A percentile compares a stretch with the other conserved stretches of the same genome.
Conservation (phyloP, 2,113 vertebrate species). For the Eptatretus burgeri region DNA sequence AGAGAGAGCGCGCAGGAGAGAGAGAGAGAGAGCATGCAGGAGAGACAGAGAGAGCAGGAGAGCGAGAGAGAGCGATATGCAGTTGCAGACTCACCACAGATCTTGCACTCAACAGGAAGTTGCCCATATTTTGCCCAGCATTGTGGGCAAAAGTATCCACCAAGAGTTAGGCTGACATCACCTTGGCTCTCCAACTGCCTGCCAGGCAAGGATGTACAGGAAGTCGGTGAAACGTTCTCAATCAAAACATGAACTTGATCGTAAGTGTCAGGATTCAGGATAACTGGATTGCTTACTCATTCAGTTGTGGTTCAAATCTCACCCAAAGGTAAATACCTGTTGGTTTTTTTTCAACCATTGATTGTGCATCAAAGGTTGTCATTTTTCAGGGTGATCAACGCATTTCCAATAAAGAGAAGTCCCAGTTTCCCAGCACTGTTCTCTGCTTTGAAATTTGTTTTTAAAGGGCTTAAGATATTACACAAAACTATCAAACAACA, state of each 20-base stretch:
- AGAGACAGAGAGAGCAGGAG: background rate
- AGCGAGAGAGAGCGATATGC: background rate
- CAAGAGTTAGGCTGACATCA: slow-evolving; percentile 36
- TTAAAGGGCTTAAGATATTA: too few relatives aligned
- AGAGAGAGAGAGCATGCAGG: background rate
- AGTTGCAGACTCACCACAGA: slow-evolving; percentile 33
- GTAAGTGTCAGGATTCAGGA: too few relatives aligned
- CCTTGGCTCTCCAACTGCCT: slow-evolving; percentile 49
- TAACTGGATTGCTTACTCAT: too few relatives aligned
- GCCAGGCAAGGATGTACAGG: background rate
- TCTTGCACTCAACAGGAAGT: slow-evolving; percentile 85
- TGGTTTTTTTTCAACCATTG: background rate
- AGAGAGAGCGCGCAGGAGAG: background rate
- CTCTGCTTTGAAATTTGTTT: too few relatives aligned
- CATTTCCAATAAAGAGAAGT: too few relatives aligned
- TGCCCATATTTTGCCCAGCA: slow-evolving; percentile 72
- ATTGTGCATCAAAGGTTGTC: background rate
- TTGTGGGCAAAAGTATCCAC: slow-evolving; percentile 80
- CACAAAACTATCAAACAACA: too few relatives aligned
- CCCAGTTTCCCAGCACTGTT: too few relatives aligned
- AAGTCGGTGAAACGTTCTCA: slow-evolving; percentile 2
- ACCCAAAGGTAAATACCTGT: background rate
- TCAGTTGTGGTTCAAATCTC: background rate
- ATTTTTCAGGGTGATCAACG: too few relatives aligned
- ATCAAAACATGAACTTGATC: background rate